Evolutionary conservation across 30 jellyfish, hydroid and myxozoan species (phyloP), one percentile per base, ranked within the genome.

Genomic region (Aurelia aurita complex sp. Pacific): DNA sequence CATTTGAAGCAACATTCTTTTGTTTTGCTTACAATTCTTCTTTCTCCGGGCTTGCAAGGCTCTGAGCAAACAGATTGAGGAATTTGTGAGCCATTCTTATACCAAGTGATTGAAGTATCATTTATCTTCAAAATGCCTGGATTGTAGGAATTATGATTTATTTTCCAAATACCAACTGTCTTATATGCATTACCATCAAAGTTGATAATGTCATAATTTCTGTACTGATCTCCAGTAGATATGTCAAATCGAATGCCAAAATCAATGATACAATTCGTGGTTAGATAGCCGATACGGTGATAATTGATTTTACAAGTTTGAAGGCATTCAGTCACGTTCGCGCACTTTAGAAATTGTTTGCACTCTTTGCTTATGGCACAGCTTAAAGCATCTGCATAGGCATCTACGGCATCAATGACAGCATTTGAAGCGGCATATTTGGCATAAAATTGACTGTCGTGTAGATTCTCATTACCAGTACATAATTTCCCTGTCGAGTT

Each of bases 1-100:
- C 96, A 87, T 51, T 67, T 76, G 59, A 77, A 87, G 79, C 96
- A 87, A 54, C 96, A 87, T 57, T 36, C 74, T 35, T 73, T 60
- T 1, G 42, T 29, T 13, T 73, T 64, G 63, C 69, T 74, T 38
- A 7, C 17, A 3, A 74, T 10, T 62, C 3, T 60, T 63, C 76
- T 59, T 17, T 57, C 85, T n/a, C 81, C 92, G 2, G 46, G 38
- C 35, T 83, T 71, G 81, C 92, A 83, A 15, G 92, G 92, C 36
- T 17, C 15, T 17, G 92, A 83, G 64, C 92, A 83, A 14, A 70
- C 73, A 4, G 91, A 82, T 10, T 46, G 51, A 1, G 92, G 80
- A 1, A 42, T 8, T 17, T 10, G 51, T 18, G 2, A 3, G 14
- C 36, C 18, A 0, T 61, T 46, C 1, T 73, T 59, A 9, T 60